A percentile compares a stretch with the other conserved stretches of the same genome.
phyloP scores from a whole-genome alignment of 2,113 vertebrate species.

The Ardeotis arabs region DNA sequence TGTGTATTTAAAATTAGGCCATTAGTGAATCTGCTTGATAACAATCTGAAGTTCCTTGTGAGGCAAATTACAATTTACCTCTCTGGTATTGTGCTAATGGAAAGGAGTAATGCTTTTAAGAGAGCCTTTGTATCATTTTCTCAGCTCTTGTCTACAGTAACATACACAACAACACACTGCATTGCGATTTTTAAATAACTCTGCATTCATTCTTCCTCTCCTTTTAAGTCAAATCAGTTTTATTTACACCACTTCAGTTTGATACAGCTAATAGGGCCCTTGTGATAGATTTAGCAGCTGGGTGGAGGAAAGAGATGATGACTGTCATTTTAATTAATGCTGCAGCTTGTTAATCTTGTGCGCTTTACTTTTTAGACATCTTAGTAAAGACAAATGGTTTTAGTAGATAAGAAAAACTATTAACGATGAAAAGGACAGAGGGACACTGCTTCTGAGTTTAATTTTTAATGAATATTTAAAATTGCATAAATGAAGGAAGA shows the following conservation, averaged over 20 bases:
- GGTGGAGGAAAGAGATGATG: slow-evolving; percentile 40
- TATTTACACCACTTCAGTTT: slow-evolving; percentile 41
- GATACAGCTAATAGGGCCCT: slow-evolving; percentile 11
- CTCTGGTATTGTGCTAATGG: not conserved
- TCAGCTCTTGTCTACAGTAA: not conserved
- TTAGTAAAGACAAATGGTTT: slow-evolving; percentile 71
- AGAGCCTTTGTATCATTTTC: slow-evolving; percentile 11
- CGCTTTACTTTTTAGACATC: slow-evolving; percentile 47
- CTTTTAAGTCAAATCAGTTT: slow-evolving; percentile 44
- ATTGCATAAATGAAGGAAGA: slow-evolving; percentile 21
- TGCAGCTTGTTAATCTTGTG: slow-evolving; percentile 61
- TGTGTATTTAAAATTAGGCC: not conserved
- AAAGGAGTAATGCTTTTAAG: not conserved
- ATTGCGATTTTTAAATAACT: not conserved
- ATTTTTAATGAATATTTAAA: slow-evolving; percentile 57
- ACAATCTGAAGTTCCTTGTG: not conserved
- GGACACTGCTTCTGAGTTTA: slow-evolving; percentile 54
- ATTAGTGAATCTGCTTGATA: not conserved
- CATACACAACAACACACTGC: not conserved
- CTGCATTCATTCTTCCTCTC: not conserved
- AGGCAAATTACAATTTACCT: not conserved
- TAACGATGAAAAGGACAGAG: slow-evolving; percentile 44
- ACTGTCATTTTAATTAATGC: slow-evolving; percentile 72
- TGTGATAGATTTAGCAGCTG: slow-evolving; percentile 43
- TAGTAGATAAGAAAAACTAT: slow-evolving; percentile 68